These are phyloP conservation scores for Tympanoctomys barrerae DNA, from an alignment of 2,797 vertebrate genomes.

Conservation along the genomic window DNA sequence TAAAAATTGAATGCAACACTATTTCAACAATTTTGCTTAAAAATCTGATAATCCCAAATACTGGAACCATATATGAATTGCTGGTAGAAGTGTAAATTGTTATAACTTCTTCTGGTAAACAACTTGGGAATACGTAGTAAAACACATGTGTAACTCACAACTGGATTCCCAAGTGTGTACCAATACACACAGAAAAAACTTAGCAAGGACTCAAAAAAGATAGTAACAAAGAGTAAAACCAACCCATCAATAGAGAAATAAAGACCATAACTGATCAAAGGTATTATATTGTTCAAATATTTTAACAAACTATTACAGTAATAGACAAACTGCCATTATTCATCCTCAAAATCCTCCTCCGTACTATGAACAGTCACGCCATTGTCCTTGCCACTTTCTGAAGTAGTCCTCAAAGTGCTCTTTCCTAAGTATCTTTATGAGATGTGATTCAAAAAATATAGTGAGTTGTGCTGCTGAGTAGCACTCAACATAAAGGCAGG, in stretches of 20 bases:
- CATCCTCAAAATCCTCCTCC: background rate
- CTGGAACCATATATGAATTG: background rate
- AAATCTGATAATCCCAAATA: slow-evolving; percentile 18
- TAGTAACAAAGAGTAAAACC: background rate
- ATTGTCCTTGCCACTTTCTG: background rate
- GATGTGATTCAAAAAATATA: background rate
- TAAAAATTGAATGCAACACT: slow-evolving; percentile 4
- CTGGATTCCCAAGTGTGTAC: background rate
- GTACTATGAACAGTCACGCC: background rate
- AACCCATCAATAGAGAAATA: background rate
- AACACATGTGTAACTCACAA: background rate
- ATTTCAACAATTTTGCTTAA: slow-evolving; percentile 15
- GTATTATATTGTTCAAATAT: background rate
- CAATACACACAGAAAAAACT: background rate
- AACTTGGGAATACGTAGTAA: slow-evolving; percentile 9
- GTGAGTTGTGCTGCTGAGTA: background rate
- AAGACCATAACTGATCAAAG: background rate
- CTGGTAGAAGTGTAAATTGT: background rate
- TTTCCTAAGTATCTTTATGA: background rate
- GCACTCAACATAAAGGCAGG: background rate
- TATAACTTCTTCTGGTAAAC: background rate
- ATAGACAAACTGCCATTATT: background rate
- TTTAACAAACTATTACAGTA: background rate
- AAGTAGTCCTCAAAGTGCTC: background rate
- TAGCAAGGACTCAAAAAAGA: background rate